Evolutionary conservation across 2,797 vertebrate species (phyloP).

Genomic region (Aulostomus chinensis): DNA sequence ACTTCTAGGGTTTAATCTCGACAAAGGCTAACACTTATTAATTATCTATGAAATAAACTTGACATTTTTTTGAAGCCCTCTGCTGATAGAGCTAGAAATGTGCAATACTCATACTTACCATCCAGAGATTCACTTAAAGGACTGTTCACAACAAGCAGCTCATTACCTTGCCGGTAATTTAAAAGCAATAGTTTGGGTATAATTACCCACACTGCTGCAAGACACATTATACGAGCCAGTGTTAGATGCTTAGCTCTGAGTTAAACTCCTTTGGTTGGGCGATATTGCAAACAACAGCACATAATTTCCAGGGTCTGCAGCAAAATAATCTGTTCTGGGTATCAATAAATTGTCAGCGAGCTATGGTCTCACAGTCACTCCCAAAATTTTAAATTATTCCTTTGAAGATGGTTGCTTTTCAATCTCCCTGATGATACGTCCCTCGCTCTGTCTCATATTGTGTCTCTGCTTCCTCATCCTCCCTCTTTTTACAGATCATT

Average conservation of each 20-base stretch:
- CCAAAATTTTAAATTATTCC: constrained; percentile 35
- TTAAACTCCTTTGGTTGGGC: constrained; percentile 39
- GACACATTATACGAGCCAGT: constrained; percentile 35
- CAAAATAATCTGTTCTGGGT: constrained; percentile 42
- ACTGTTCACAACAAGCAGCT: constrained; percentile 34
- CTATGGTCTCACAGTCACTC: constrained; percentile 27
- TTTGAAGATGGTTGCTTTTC: constrained; percentile 56
- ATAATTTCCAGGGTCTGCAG: constrained; percentile 41
- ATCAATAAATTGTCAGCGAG: constrained; percentile 58
- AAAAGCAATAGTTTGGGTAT: constrained; percentile 54
- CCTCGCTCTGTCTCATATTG: constrained; percentile 51
- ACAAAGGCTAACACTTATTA: constrained; percentile 19
- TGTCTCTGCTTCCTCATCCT: constrained; percentile 28
- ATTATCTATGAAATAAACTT: neutral
- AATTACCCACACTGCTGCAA: constrained; percentile 42
- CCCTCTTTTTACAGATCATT: constrained; percentile 60
- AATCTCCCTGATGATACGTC: constrained; percentile 42
- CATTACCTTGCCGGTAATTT: constrained; percentile 52
- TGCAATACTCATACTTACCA: constrained; percentile 18
- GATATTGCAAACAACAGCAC: constrained; percentile 29
- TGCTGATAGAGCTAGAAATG: constrained; percentile 24
- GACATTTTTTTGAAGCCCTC: constrained; percentile 2
- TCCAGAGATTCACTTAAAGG: constrained; percentile 21
- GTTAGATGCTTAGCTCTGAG: constrained; percentile 28
- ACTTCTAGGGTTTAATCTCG: constrained; percentile 20